Percentiles rank a stretch among this genome's conserved stretches.
Conservation (phyloP, 1,140 invertebrate species). For the Varroa destructor region DNA sequence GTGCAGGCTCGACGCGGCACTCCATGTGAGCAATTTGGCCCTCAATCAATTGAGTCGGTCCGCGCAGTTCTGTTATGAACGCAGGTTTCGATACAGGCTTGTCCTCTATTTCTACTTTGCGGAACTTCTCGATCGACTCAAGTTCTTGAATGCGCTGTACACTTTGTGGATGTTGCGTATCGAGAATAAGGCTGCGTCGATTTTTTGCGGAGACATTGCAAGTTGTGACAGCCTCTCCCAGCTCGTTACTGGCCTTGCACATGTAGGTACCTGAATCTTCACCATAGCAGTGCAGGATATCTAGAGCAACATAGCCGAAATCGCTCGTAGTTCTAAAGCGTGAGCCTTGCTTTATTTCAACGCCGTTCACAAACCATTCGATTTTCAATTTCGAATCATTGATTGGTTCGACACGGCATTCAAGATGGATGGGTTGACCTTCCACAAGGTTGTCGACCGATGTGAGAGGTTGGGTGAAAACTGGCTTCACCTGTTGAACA, state of each 20-base stretch:
- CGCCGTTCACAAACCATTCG: conserved; percentile 74
- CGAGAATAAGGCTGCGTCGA: conserved; percentile 65
- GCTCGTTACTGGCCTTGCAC: conserved; percentile 73
- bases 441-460: conserved; percentile 70
- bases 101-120: conserved; percentile 48
- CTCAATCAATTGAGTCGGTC: conserved; percentile 62
- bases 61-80: conserved; percentile 71
- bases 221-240: conserved; percentile 85
- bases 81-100: conserved; percentile 49
- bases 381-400: conserved; percentile 74
- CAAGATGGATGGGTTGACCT: conserved; percentile 80
- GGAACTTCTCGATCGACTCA: conserved; percentile 67
- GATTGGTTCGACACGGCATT: conserved; percentile 78
- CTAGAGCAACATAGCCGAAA: conserved; percentile 80
- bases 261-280: conserved; percentile 29
- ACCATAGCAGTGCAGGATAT: conserved; percentile 63
- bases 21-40: conserved; percentile 65
- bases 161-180: conserved; percentile 82
- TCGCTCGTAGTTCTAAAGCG: conserved; percentile 46
- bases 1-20: conserved; percentile 61
- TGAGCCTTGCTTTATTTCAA: conserved; percentile 53
- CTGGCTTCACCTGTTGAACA: conserved; percentile 59
- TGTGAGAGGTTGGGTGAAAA: conserved; percentile 69
- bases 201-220: conserved; percentile 51
- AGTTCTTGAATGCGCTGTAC: conserved; percentile 77